These are phyloP conservation scores for Parnassius glacialis DNA, from an alignment of 2,888 invertebrate species.

Conservation along the genomic window DNA sequence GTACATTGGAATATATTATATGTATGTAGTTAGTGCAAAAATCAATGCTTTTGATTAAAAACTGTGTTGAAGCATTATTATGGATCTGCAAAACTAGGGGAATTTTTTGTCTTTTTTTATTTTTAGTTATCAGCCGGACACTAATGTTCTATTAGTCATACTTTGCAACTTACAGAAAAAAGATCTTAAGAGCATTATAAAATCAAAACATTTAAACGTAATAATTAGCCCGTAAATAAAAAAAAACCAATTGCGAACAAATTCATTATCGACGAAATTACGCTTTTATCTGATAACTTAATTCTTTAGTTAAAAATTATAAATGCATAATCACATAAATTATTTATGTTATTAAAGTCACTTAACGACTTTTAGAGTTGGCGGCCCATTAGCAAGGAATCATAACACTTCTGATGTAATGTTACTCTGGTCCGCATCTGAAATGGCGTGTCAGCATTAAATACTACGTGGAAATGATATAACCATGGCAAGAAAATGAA, in stretches of 20 bases:
- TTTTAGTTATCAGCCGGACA: too few relatives aligned
- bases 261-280: neutral
- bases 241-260: neutral
- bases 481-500: slow-evolving; percentile 43
- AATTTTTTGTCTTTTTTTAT: too few relatives aligned
- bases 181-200: too few relatives aligned
- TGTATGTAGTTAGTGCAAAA: too few relatives aligned
- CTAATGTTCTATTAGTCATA: too few relatives aligned
- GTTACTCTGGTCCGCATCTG: slow-evolving; percentile 29
- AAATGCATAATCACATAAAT: slow-evolving; percentile 50
- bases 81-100: too few relatives aligned
- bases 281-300: slow-evolving; percentile 11
- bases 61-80: too few relatives aligned
- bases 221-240: too few relatives aligned
- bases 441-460: slow-evolving; percentile 42
- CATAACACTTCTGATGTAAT: slow-evolving; percentile 37
- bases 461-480: slow-evolving; percentile 39
- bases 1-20: too few relatives aligned
- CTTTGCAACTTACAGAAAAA: too few relatives aligned
- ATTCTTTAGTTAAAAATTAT: slow-evolving; percentile 12
- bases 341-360: slow-evolving; percentile 47
- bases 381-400: slow-evolving; percentile 55
- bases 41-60: too few relatives aligned
- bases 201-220: too few relatives aligned
- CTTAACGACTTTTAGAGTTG: slow-evolving; percentile 51